phyloP scores from a whole-genome alignment of 2,113 vertebrate genomes.

The Cinclus mexicanus region DNA sequence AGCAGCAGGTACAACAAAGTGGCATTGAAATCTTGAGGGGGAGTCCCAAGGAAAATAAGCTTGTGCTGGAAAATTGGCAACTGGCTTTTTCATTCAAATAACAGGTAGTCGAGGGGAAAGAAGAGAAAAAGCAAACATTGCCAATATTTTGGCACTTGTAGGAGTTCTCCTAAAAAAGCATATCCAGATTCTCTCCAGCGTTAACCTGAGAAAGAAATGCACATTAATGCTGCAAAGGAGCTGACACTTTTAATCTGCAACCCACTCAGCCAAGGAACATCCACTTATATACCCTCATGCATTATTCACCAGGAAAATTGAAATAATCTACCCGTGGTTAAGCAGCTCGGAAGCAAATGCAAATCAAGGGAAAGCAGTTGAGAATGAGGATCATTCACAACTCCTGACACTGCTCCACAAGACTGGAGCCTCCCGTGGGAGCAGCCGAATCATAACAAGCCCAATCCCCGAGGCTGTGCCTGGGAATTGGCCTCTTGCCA shows the following conservation, averaged over 20 bases:
- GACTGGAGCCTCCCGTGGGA: background rate
- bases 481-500: background rate
- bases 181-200: slow-evolving; percentile 14
- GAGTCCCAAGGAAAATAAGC: background rate
- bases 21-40: background rate
- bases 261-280: slow-evolving; percentile 63
- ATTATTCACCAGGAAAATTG: slow-evolving; percentile 57
- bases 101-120: slow-evolving; percentile 20
- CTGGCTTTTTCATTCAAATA: slow-evolving; percentile 43
- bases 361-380: slow-evolving; percentile 23
- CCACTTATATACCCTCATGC: slow-evolving; percentile 54
- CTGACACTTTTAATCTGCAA: slow-evolving; percentile 62
- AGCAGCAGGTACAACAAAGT: background rate
- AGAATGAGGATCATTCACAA: slow-evolving; percentile 35
- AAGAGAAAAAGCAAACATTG: slow-evolving; percentile 9
- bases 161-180: slow-evolving; percentile 49
- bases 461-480: rapidly evolving
- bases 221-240: slow-evolving; percentile 58
- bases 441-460: background rate
- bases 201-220: slow-evolving; percentile 43
- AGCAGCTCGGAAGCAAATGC: slow-evolving; percentile 37
- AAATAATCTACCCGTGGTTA: slow-evolving; percentile 39
- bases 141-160: slow-evolving; percentile 63
- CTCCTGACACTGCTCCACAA: background rate
- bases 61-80: slow-evolving; percentile 23